phyloP scores from a whole-genome alignment of 2,888 invertebrate species.

The Allacma fusca region DNA sequence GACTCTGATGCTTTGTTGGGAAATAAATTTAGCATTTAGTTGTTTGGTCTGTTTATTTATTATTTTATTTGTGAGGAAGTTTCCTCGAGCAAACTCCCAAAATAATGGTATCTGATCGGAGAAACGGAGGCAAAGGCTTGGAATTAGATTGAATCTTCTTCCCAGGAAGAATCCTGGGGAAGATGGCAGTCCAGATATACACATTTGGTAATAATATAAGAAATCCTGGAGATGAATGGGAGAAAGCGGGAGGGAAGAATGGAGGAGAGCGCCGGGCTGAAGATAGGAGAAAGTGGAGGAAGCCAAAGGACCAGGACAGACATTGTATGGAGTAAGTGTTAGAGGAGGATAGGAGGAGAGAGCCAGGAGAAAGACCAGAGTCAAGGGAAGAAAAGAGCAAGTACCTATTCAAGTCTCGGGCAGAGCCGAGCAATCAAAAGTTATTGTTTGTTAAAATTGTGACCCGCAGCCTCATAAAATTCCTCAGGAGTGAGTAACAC shows the following conservation, averaged over 20 bases:
- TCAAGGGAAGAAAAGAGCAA: neutral
- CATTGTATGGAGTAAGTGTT: neutral
- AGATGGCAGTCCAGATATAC: too few species aligned
- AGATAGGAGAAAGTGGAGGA: constrained; percentile 1
- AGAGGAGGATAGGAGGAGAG: neutral
- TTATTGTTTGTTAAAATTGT: constrained; percentile 51
- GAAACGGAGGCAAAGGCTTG: too few species aligned
- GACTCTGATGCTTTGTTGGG: too few species aligned
- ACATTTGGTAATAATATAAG: neutral
- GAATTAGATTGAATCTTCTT: neutral
- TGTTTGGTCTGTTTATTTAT: too few species aligned
- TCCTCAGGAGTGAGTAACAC: constrained; percentile 13
- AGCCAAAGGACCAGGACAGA: constrained; percentile 16
- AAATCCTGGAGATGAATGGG: neutral
- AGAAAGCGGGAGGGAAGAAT: neutral
- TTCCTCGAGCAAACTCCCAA: too few species aligned
- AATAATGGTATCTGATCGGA: too few species aligned
- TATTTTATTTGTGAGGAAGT: too few species aligned
- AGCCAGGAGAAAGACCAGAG: neutral
- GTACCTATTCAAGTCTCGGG: constrained; percentile 9
- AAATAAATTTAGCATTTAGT: too few species aligned
- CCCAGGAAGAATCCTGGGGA: neutral
- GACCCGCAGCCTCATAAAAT: constrained; percentile 48
- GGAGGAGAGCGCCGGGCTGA: neutral
- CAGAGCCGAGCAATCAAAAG: constrained; percentile 49